Evolutionary conservation across 1,140 invertebrate species (phyloP), one percentile per base, ranked within the genome.

Genomic region (Callitettix versicolor): DNA sequence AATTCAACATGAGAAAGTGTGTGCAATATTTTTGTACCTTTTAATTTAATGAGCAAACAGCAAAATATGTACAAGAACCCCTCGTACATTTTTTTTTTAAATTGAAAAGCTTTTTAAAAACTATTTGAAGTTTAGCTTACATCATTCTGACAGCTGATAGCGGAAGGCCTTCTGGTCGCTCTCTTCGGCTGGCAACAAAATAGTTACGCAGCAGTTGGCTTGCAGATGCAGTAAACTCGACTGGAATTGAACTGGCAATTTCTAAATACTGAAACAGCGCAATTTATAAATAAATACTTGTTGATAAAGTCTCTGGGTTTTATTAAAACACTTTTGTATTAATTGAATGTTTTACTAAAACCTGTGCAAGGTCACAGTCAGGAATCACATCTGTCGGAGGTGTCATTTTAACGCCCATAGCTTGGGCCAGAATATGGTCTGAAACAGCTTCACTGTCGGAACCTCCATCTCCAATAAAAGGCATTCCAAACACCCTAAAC

Each of bases 401-500:
- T 2, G n/a, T 51, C n/a, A 21, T 11, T 36, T 26, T 26, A 17
- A 21, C 6, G 17, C 36, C 12, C 48, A 51, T 51, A 20, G 53
- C 52, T 52, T 59, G 24, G 1, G 3, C 11, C 1, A 58, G 24
- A 21, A 54, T n/a, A 54, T 51, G 46, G 15, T 51, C 21, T n/a
- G 48, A 38, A 18, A 58, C 20, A 11, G 26, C 46, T 50, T 58
- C 52, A 42, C 43, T 47, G 15, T 55, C 46, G 6, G 24, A 14
- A 9, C 51, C 53, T 30, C 51, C 26, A 20, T 61, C 57, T 15
- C 49, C 55, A 11, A 63, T 49, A 34, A 58, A 61, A 38, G 62
- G 62, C 46, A 63, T 56, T 21, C 62, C 62, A 59, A 61, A 62
- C 12, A 62, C 43, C 34, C 61, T 62, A 49, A 54, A 46, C n/a